phyloP scores from a whole-genome alignment of 2,797 vertebrate genomes.

The Trichosurus vulpecula region DNA sequence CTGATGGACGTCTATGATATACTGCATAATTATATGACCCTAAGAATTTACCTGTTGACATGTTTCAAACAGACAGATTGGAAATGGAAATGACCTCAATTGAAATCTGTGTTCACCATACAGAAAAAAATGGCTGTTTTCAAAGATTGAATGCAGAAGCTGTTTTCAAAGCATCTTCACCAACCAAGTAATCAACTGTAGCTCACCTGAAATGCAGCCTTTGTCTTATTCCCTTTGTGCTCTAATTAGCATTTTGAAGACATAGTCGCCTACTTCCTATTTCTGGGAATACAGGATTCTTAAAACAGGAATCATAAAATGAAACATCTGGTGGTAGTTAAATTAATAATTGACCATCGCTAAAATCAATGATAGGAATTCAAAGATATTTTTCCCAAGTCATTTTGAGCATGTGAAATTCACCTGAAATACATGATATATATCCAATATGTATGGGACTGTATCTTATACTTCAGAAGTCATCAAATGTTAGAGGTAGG shows the following conservation, averaged over 20 bases:
- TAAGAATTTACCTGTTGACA: not conserved
- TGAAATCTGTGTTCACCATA: not conserved
- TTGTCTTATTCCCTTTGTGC: not conserved
- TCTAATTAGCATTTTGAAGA: not conserved
- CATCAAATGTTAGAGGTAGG: not conserved
- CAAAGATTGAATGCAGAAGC: not conserved
- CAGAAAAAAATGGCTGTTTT: not conserved
- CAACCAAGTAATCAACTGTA: not conserved
- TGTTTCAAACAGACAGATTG: not conserved
- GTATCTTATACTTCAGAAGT: not conserved
- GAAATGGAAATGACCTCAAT: not conserved
- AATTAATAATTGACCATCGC: not conserved
- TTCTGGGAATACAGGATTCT: not conserved
- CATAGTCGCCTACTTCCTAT: not conserved
- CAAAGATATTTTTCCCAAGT: not conserved
- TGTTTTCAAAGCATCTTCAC: not conserved
- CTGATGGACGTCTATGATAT: not conserved
- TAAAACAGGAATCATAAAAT: not conserved
- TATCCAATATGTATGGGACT: not conserved
- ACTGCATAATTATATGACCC: not conserved
- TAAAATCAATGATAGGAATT: not conserved
- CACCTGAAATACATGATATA: not conserved
- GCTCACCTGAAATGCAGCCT: not conserved
- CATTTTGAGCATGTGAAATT: not conserved
- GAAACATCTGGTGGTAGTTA: not conserved